phyloP scores from a whole-genome alignment of 92 coral and sea anemone species.

The Phymanthus crucifer region DNA sequence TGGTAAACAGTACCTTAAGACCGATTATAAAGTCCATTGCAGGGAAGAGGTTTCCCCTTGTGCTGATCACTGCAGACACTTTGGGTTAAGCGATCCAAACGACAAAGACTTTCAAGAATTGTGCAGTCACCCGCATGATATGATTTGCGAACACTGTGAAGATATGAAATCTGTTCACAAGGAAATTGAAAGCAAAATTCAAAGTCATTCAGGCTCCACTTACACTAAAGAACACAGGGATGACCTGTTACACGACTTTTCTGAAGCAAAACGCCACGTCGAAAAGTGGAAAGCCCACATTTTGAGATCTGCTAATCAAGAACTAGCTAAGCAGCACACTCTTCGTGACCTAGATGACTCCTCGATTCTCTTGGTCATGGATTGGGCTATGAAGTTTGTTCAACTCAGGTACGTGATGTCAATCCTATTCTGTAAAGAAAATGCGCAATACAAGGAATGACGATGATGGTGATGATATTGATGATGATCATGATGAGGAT shows the following conservation, averaged over 20 bases:
- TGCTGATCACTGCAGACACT: slow-evolving; percentile 1
- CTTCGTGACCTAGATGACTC: slow-evolving; percentile 11
- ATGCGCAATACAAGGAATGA: too few species aligned
- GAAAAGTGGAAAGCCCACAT: slow-evolving; percentile 57
- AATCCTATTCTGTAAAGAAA: too few species aligned
- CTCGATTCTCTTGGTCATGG: slow-evolving; percentile 25
- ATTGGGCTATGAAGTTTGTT: slow-evolving; percentile 53
- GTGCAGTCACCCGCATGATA: neutral
- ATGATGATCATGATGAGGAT: too few species aligned
- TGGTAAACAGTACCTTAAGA: neutral
- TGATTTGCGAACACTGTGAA: neutral
- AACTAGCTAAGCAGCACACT: slow-evolving; percentile 41
- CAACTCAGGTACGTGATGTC: slow-evolving; percentile 20
- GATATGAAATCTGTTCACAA: neutral
- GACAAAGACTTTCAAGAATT: neutral
- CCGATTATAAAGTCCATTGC: neutral
- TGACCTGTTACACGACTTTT: slow-evolving; percentile 39
- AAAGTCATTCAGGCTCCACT: neutral
- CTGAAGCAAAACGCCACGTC: slow-evolving; percentile 17
- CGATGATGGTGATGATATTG: too few species aligned
- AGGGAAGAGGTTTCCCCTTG: neutral
- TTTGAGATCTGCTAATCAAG: slow-evolving; percentile 46
- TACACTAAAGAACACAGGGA: slow-evolving; percentile 11
- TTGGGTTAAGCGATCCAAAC: neutral
- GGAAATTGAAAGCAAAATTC: neutral